A percentile compares a stretch with the other conserved stretches of the same genome.
phyloP scores from a whole-genome alignment of 23 tunicate genomes.

The Clavelina lepadiformis region DNA sequence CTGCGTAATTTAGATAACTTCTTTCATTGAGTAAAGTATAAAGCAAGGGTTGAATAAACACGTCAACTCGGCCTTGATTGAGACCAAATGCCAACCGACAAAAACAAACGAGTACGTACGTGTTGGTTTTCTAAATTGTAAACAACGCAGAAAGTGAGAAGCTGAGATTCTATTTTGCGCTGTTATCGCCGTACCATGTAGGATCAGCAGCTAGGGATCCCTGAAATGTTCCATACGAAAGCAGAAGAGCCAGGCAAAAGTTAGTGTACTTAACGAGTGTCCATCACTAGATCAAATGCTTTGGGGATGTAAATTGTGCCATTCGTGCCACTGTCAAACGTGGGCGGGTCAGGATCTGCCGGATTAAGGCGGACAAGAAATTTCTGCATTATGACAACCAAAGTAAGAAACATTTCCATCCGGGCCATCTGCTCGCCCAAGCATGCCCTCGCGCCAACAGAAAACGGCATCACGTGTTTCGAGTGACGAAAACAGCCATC shows the following conservation, averaged over 20 bases:
- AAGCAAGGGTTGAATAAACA: too few species aligned
- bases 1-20: too few species aligned
- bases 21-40: too few species aligned
- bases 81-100: too few species aligned
- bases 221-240: too few species aligned
- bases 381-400: background rate
- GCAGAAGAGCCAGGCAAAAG: background rate
- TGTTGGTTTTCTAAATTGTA: too few species aligned
- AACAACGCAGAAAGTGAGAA: too few species aligned
- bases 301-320: slow-evolving; percentile 3
- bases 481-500: slow-evolving; percentile 5
- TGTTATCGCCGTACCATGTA: too few species aligned
- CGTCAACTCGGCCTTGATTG: too few species aligned
- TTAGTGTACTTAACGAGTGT: background rate
- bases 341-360: background rate
- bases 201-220: too few species aligned
- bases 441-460: slow-evolving; percentile 5
- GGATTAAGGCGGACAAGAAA: slow-evolving; percentile 4
- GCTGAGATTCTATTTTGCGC: too few species aligned
- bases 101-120: too few species aligned
- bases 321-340: background rate
- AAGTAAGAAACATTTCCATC: background rate
- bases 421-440: slow-evolving; percentile 17
- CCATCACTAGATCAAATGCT: background rate
- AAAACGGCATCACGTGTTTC: slow-evolving; percentile 7